Evolutionary conservation across 2,797 vertebrate genomes (phyloP).

Genomic region (Coreius guichenoti): DNA sequence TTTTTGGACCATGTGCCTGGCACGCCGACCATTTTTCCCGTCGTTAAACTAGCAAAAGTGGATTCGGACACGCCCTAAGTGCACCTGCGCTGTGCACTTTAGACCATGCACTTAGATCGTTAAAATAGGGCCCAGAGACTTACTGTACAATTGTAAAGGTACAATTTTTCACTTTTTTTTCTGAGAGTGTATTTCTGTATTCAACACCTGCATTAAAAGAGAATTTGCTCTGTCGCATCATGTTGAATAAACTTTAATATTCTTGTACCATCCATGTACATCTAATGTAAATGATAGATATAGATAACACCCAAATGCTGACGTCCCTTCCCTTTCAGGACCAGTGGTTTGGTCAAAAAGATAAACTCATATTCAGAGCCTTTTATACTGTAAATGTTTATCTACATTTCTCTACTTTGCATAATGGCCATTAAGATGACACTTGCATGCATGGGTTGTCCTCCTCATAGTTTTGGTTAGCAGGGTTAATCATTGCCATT

Average conservation of each 20-base stretch:
- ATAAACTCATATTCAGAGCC: slow-evolving; percentile 3
- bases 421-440: background rate
- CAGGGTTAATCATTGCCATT: background rate
- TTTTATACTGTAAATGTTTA: slow-evolving; percentile 20
- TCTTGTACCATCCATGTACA: background rate
- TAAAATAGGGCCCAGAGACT: too few relatives aligned
- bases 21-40: too few relatives aligned
- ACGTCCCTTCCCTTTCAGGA: slow-evolving; percentile 4
- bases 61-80: too few relatives aligned
- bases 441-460: background rate
- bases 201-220: background rate
- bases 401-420: slow-evolving; percentile 26
- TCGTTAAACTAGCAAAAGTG: too few relatives aligned
- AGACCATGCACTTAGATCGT: too few relatives aligned
- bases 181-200: background rate
- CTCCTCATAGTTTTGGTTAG: background rate
- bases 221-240: background rate
- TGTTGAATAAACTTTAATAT: background rate
- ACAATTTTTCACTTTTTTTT: background rate
- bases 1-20: too few relatives aligned
- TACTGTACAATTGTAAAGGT: background rate
- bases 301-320: background rate
- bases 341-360: slow-evolving; percentile 4
- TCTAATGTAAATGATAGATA: background rate
- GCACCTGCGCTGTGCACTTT: too few relatives aligned